Evolutionary conservation across 1,140 invertebrate species (phyloP).

Genomic region (Camponotus floridanus): DNA sequence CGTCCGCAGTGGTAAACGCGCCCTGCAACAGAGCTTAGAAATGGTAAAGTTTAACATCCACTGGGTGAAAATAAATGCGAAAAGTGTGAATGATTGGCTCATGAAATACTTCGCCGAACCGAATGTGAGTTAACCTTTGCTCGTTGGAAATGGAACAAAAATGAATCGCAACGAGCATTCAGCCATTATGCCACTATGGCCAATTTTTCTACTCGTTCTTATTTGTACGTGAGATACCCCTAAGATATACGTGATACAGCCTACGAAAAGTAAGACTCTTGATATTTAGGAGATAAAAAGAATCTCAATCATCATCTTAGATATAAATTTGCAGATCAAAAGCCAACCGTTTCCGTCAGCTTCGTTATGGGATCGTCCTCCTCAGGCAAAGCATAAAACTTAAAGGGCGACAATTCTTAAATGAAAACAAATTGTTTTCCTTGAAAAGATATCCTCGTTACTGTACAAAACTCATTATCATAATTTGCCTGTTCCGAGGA

Average conservation of each 20-base stretch:
- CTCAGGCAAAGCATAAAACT: not conserved
- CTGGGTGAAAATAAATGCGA: slow-evolving; percentile 90
- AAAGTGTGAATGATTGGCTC: slow-evolving; percentile 88
- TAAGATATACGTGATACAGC: slow-evolving; percentile 32
- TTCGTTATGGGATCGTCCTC: slow-evolving; percentile 56
- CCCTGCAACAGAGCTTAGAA: slow-evolving; percentile 91
- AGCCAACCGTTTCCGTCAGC: slow-evolving; percentile 61
- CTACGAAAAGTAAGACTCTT: slow-evolving; percentile 34
- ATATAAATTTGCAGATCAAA: slow-evolving; percentile 67
- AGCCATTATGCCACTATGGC: slow-evolving; percentile 38
- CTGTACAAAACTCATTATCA: slow-evolving; percentile 24
- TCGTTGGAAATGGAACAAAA: slow-evolving; percentile 61
- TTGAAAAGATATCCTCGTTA: not conserved
- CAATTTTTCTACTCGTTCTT: slow-evolving; percentile 62
- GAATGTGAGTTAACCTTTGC: slow-evolving; percentile 71
- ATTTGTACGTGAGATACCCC: slow-evolving; percentile 50
- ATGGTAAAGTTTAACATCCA: slow-evolving; percentile 93
- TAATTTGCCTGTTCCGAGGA: slow-evolving; percentile 24
- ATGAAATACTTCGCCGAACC: slow-evolving; percentile 82
- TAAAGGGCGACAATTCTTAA: slow-evolving; percentile 36
- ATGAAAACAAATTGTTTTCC: slow-evolving; percentile 7
- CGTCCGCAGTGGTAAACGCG: slow-evolving; percentile 89
- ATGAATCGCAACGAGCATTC: slow-evolving; percentile 38
- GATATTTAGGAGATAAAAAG: slow-evolving; percentile 16
- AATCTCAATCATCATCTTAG: slow-evolving; percentile 51